Conservation (phyloP, 2,113 vertebrate species). For the Sclerurus mexicanus region DNA sequence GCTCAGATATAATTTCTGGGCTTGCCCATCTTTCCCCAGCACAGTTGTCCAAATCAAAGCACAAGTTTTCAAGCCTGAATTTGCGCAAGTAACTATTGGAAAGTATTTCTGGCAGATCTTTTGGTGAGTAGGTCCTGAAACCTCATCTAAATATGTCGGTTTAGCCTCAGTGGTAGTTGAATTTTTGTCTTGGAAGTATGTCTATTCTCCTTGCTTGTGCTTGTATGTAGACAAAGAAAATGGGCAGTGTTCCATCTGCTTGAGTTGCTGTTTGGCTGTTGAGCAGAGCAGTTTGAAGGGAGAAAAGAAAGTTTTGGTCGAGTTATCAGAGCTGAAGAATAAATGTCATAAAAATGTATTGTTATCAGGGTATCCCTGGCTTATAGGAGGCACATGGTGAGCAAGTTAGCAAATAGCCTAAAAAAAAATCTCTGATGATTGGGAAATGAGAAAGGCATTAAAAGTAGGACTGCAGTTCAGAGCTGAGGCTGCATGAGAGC, state of each 20-base stretch:
- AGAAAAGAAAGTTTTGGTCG: not conserved
- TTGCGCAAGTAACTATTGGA: not conserved
- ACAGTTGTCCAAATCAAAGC: not conserved
- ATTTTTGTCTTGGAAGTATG: not conserved
- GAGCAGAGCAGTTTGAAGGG: not conserved
- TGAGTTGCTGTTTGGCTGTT: not conserved
- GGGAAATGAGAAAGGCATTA: not conserved
- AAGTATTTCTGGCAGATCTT: not conserved
- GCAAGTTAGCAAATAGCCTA: not conserved
- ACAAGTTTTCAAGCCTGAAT: not conserved
- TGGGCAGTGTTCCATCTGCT: not conserved
- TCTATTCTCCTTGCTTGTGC: not conserved
- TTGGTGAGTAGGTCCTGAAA: not conserved
- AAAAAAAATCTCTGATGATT: not conserved
- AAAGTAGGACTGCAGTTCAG: not conserved
- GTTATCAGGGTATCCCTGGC: not conserved
- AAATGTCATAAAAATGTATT: not conserved
- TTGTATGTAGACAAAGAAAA: not conserved
- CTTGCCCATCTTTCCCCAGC: not conserved
- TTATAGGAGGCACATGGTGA: not conserved
- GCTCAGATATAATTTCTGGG: not conserved
- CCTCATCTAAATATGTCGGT: not conserved
- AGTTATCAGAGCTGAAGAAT: not conserved
- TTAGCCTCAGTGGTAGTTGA: not conserved
- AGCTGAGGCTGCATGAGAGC: not conserved